Conservation (phyloP, 2,797 vertebrate species). For the Gastrophryne carolinensis region DNA sequence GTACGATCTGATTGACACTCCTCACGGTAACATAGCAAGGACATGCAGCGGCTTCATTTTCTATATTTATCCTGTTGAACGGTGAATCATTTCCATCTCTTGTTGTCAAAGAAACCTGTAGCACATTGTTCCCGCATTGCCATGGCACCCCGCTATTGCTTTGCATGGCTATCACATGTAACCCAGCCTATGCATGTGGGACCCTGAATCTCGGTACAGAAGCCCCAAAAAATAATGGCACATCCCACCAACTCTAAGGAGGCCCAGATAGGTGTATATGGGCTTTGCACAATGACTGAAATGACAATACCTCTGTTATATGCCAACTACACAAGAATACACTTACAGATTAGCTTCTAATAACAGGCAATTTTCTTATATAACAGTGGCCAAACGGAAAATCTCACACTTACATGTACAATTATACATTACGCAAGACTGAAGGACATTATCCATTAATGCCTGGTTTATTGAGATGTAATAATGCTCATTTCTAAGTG, state of each 20-base stretch:
- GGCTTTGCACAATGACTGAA: not conserved
- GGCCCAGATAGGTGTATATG: not conserved
- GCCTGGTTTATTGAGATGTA: too few relatives aligned
- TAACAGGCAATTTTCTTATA: not conserved
- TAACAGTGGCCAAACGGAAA: not conserved
- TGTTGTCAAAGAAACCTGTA: slow-evolving; percentile 44
- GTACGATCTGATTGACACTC: slow-evolving; percentile 28
- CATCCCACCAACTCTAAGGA: not conserved
- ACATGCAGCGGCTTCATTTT: slow-evolving; percentile 12
- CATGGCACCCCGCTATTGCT: slow-evolving; percentile 17
- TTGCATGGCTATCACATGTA: not conserved
- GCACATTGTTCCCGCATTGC: slow-evolving; percentile 35
- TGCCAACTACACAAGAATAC: not conserved
- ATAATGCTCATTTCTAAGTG: too few relatives aligned
- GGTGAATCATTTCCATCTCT: slow-evolving; percentile 37
- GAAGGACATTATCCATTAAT: too few relatives aligned
- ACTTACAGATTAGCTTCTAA: not conserved
- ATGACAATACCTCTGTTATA: not conserved
- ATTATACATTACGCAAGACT: too few relatives aligned
- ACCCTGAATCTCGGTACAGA: not conserved
- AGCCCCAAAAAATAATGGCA: not conserved
- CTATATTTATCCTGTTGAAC: slow-evolving; percentile 20
- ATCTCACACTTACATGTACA: not conserved
- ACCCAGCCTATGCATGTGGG: not conserved
- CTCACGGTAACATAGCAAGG: slow-evolving; percentile 21